These are phyloP conservation scores for Andrena chrysosceles DNA, from an alignment of 2,888 invertebrate species.

Conservation along the genomic window DNA sequence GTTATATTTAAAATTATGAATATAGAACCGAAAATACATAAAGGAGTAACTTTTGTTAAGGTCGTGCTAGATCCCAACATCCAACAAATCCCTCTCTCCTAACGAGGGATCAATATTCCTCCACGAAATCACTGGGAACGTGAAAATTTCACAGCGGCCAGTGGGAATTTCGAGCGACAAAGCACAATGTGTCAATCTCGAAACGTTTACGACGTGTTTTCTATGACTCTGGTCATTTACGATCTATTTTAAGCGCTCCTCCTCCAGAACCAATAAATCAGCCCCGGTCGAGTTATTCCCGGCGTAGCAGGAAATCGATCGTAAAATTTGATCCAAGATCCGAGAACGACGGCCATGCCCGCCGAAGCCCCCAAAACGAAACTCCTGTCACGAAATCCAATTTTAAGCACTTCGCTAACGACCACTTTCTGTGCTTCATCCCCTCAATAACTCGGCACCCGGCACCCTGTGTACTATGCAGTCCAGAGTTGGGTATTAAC, in stretches of 20 bases:
- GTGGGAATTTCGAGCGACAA: not conserved
- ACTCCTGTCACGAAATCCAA: slow-evolving; percentile 34
- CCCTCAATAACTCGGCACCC: too few species aligned
- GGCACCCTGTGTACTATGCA: too few species aligned
- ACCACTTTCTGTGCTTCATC: not conserved
- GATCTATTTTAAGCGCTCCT: slow-evolving; percentile 51
- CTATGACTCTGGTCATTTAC: slow-evolving; percentile 60
- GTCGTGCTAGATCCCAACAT: too few species aligned
- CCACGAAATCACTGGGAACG: not conserved
- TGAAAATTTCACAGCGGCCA: not conserved
- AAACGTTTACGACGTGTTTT: slow-evolving; percentile 72
- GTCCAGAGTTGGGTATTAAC: too few species aligned
- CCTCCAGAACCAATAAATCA: slow-evolving; percentile 63
- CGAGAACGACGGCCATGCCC: slow-evolving; percentile 43
- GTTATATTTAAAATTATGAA: too few species aligned
- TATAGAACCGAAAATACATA: too few species aligned
- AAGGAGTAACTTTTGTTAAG: too few species aligned
- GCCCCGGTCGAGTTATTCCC: slow-evolving; percentile 53
- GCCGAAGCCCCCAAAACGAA: slow-evolving; percentile 17
- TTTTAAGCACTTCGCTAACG: slow-evolving; percentile 1
- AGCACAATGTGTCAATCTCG: slow-evolving; percentile 71
- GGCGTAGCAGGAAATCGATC: slow-evolving; percentile 70
- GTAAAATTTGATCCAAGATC: slow-evolving; percentile 71
- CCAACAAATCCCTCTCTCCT: too few species aligned
- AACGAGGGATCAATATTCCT: not conserved